A percentile compares a stretch with the other conserved stretches of the same genome.
Evolutionary conservation across 2,113 vertebrate genomes (phyloP).

Genomic region (Lates calcarifer): DNA sequence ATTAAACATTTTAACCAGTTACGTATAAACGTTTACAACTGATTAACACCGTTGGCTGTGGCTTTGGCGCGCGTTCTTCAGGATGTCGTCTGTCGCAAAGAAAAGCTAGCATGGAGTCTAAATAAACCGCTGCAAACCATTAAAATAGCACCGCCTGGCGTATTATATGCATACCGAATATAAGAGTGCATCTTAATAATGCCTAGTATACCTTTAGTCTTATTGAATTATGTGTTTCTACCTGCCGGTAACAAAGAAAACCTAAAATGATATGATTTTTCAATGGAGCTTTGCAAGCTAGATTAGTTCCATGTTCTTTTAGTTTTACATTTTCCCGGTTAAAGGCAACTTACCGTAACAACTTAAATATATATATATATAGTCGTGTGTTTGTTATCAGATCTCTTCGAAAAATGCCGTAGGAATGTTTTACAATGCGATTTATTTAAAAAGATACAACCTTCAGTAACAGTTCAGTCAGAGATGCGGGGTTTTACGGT

Average conservation of each 20-base stretch:
- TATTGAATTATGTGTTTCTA: background rate
- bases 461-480: rapidly evolving
- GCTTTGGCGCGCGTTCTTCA: background rate
- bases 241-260: rapidly evolving
- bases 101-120: background rate
- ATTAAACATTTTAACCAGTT: rapidly evolving
- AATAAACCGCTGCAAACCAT: background rate
- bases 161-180: slow-evolving; percentile 5
- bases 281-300: background rate
- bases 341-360: background rate
- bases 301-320: background rate
- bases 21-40: background rate
- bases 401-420: background rate
- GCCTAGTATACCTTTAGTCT: rapidly evolving
- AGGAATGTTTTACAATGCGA: background rate
- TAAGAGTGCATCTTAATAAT: background rate
- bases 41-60: too few relatives aligned
- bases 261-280: background rate
- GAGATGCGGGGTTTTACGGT: slow-evolving; percentile 69
- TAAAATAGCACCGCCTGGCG: rapidly evolving
- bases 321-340: background rate
- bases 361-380: too few relatives aligned
- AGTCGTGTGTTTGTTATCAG: background rate
- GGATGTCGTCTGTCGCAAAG: background rate
- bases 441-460: background rate